A percentile compares a stretch with the other conserved stretches of the same genome.
These are phyloP conservation scores for Baronia brevicornis DNA, from an alignment of 2,888 invertebrate species.

Conservation along the genomic window DNA sequence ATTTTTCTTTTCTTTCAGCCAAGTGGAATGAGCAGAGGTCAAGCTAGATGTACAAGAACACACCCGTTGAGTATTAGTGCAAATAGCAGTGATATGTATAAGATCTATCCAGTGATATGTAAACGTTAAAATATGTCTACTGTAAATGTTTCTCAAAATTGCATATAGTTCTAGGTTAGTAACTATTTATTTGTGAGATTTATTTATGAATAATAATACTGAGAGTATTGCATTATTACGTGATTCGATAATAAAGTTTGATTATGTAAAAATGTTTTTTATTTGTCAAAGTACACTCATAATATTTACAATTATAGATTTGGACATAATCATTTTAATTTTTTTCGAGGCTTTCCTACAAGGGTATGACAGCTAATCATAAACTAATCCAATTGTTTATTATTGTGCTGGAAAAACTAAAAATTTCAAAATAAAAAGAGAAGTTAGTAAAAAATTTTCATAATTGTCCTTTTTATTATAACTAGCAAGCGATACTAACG, in stretches of 20 bases:
- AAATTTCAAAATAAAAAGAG: too few species aligned
- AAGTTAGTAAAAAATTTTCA: too few species aligned
- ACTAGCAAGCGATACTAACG: too few species aligned
- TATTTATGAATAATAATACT: conserved; percentile 36
- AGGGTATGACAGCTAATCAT: too few species aligned
- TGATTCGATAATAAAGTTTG: conserved; percentile 43
- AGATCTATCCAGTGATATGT: conserved; percentile 35
- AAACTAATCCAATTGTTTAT: too few species aligned
- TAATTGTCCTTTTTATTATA: too few species aligned
- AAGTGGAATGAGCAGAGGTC: conserved; percentile 38
- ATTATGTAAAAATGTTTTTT: too few species aligned
- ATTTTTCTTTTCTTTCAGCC: conserved; percentile 42
- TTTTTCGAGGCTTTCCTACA: too few species aligned
- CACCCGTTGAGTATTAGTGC: conserved; percentile 56
- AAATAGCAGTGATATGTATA: conserved; percentile 34
- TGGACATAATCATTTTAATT: not conserved
- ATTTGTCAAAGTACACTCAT: too few species aligned
- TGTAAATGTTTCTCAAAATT: conserved; percentile 51
- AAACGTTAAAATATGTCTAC: conserved; percentile 31
- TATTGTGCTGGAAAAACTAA: too few species aligned
- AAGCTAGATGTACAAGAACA: conserved; percentile 27
- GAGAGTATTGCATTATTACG: conserved; percentile 40
- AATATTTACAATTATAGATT: too few species aligned
- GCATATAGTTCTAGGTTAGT: conserved; percentile 48
- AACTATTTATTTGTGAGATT: conserved; percentile 56